Conservation (phyloP, 1,140 invertebrate genomes). For the Drosophila seguyi region DNA sequence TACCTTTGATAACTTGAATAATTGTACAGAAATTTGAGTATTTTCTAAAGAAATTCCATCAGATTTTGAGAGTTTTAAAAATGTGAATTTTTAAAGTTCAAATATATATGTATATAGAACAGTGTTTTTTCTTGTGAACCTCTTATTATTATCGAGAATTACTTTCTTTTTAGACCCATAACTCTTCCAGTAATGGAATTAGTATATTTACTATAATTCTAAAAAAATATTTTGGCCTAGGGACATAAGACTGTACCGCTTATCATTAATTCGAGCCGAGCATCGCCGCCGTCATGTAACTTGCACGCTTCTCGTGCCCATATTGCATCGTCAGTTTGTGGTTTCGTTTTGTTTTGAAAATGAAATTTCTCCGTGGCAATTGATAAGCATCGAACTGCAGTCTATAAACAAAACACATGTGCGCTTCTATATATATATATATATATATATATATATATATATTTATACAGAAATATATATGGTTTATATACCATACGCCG, state of each 20-base stretch:
- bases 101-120: too few relatives aligned
- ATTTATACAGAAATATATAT: constrained; percentile 12
- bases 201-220: too few relatives aligned
- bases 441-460: constrained; percentile 15
- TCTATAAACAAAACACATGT: constrained; percentile 67
- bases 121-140: too few relatives aligned
- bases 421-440: constrained; percentile 17
- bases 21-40: not conserved
- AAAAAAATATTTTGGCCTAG: too few relatives aligned
- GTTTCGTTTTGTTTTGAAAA: constrained; percentile 54
- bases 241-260: too few relatives aligned
- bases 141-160: not conserved
- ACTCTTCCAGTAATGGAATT: not conserved
- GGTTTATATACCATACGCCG: constrained; percentile 4
- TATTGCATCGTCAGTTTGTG: constrained; percentile 53
- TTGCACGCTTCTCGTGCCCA: constrained; percentile 50
- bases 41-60: not conserved
- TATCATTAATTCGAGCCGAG: constrained; percentile 39
- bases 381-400: constrained; percentile 58
- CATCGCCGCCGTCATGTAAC: constrained; percentile 37
- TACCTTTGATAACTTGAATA: not conserved
- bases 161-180: not conserved
- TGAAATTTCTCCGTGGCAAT: constrained; percentile 53
- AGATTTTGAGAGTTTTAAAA: not conserved
- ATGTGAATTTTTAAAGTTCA: not conserved